Evolutionary conservation across 2,113 vertebrate species (phyloP), one percentile per base, ranked within the genome.

Genomic region (Rynchops niger): DNA sequence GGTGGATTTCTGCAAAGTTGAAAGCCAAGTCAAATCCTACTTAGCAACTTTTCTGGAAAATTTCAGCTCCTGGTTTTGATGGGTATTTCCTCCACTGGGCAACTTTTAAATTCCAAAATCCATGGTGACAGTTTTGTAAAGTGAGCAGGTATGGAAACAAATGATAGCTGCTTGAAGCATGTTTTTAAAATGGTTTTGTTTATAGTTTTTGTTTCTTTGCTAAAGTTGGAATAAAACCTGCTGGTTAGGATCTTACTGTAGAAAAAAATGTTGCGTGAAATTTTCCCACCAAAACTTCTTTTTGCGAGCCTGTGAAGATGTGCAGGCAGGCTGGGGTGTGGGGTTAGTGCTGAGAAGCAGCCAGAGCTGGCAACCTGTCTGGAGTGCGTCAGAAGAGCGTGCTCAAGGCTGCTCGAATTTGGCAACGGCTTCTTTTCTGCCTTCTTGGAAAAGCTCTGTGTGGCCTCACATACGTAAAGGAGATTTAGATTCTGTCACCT

Each of bases 341-440:
- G 47, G 9, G 30, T 27, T 43, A 7, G 49, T 15, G 67, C 80
- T 32, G 58, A 21, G 65, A 6, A 82, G 73, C 56, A 38, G 90
- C 23, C 50, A 10, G 55, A 17, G 81, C 86, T 91, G 91, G 69
- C 34, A 89, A 59, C 58, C 47, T 21, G 6, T 15, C 49, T 38
- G 27, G 18, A 52, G 36, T 1, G 9, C 2, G 0, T 27, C 17
- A 22, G 43, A 49, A 71, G 27, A 11, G 5, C 1, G 1, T 18
- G 59, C 29, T 52, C 3, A 20, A 70, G 30, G 67, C 86, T 74
- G 55, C 56, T 63, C 7, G 11, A 1, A 6, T 49, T 50, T 81
- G 65, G 49, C 62, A 86, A 5, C 59, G 27, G 27, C 80, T 66
- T 5, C 45, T 58, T 6, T 43, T 25, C 34, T 58, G 1, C 66